Base-by-base conservation (phyloP, 2,113 vertebrate genomes). In the Etheostoma cragini region DNA sequence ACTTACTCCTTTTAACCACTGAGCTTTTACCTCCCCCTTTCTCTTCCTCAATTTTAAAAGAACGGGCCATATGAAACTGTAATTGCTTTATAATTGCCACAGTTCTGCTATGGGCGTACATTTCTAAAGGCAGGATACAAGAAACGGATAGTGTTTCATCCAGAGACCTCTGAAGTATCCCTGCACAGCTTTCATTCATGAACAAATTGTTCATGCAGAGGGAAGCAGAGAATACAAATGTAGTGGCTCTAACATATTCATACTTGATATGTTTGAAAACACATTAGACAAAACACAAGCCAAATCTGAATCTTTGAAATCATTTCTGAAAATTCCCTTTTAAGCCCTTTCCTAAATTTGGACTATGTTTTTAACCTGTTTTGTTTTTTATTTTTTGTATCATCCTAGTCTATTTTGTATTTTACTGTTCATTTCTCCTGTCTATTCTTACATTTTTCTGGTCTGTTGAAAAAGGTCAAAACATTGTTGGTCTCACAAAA, bases 1-100 rank as follows among this genome's bases (percentile, higher is more conserved):
- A 70, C 71, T 63, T 78, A 49, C 38, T 85, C n/a, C 61, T 77
- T 84, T 81, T 69, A 80, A 72, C 65, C 70, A 69, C 68, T 4
- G 15, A 69, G 79, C 70, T 78, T 86, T 80, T 69, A 75, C 80
- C 69, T 78, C 81, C 76, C 83, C 49, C 66, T 67, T 76, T 67
- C 68, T 72, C 64, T 52, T 82, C 58, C 78, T 70, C 77, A 79
- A 17, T 84, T 72, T 83, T 49, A 58, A 82, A 85, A 84, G 81
- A 87, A 74, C 6, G 8, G 46, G 83, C 74, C 66, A 87, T 80
- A 76, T 92, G 85, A 93, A 91, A 89, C 87, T 83, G 88, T 93
- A 92, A 93, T 93, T 88, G 88, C 88, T 89, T 87, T 71, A 91
- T 92, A 93, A 94, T 92, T 93, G 87, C 87, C 66, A 81, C 24